phyloP scores from a whole-genome alignment of 2,888 invertebrate species.

The Athripsodes cinereus region DNA sequence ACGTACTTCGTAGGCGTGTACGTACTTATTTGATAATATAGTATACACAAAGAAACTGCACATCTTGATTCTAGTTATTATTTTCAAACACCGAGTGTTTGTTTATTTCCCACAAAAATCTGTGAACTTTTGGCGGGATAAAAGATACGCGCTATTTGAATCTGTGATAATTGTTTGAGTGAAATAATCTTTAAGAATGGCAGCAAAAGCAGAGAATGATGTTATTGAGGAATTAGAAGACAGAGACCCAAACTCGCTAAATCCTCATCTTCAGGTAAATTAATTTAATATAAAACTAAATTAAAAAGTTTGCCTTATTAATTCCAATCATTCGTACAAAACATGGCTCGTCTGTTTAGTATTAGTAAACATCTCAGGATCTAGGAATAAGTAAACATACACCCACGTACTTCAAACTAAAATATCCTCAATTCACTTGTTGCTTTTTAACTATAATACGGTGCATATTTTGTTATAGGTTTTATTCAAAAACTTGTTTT shows the following conservation, averaged over 20 bases:
- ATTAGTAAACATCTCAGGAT: not conserved
- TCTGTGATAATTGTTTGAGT: not conserved
- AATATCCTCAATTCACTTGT: not conserved
- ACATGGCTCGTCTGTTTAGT: not conserved
- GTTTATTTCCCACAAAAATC: not conserved
- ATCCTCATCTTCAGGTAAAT: slow-evolving; percentile 62
- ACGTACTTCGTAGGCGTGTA: not conserved
- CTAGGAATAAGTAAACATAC: no score
- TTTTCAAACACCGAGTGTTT: no score
- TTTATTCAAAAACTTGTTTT: no score
- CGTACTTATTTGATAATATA: not conserved
- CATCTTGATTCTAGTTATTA: no score
- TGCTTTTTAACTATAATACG: not conserved
- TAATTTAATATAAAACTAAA: not conserved
- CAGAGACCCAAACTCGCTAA: slow-evolving; percentile 63
- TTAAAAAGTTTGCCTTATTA: not conserved
- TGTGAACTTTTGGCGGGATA: no score
- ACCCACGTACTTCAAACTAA: no score
- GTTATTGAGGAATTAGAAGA: slow-evolving; percentile 55
- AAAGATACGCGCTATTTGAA: not conserved
- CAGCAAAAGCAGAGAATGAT: slow-evolving; percentile 40
- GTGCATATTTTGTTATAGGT: no score
- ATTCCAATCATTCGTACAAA: not conserved
- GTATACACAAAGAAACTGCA: not conserved
- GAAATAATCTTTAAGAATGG: not conserved